These are phyloP conservation scores for Homarus americanus DNA, from an alignment of 1,140 invertebrate species.

Conservation along the genomic window DNA sequence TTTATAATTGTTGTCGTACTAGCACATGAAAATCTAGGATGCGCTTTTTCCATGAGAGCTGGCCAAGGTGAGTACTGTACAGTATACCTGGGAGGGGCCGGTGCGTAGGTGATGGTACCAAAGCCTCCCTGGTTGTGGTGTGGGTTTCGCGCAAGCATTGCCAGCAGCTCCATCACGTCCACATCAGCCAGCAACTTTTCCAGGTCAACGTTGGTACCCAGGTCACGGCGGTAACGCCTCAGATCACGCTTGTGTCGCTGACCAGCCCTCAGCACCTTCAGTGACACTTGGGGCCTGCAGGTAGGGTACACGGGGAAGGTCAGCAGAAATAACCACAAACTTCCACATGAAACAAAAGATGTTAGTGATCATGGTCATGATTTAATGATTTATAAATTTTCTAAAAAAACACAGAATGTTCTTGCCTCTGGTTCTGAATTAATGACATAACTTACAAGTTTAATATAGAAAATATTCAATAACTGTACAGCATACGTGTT, in stretches of 20 bases:
- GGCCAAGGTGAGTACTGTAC: too few relatives aligned
- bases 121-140: slow-evolving; percentile 7
- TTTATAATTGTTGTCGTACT: too few relatives aligned
- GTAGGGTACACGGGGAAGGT: neutral
- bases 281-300: slow-evolving; percentile 9
- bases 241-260: slow-evolving; percentile 32
- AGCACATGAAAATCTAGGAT: too few relatives aligned
- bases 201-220: neutral
- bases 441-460: too few relatives aligned
- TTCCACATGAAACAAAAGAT: too few relatives aligned
- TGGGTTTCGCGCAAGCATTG: neutral
- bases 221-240: neutral
- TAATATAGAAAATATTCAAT: too few relatives aligned
- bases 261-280: slow-evolving; percentile 17
- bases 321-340: too few relatives aligned
- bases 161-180: slow-evolving; percentile 51
- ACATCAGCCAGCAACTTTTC: slow-evolving; percentile 48
- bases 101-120: slow-evolving; percentile 42
- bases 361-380: neutral
- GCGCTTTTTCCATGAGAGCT: too few relatives aligned
- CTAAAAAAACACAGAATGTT: too few relatives aligned
- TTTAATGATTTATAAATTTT: too few relatives aligned
- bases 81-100: slow-evolving; percentile 35
- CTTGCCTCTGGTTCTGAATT: too few relatives aligned
- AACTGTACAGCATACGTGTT: too few relatives aligned